Conservation (phyloP, 2,113 vertebrate species). For the Dicrurus megarhynchus region DNA sequence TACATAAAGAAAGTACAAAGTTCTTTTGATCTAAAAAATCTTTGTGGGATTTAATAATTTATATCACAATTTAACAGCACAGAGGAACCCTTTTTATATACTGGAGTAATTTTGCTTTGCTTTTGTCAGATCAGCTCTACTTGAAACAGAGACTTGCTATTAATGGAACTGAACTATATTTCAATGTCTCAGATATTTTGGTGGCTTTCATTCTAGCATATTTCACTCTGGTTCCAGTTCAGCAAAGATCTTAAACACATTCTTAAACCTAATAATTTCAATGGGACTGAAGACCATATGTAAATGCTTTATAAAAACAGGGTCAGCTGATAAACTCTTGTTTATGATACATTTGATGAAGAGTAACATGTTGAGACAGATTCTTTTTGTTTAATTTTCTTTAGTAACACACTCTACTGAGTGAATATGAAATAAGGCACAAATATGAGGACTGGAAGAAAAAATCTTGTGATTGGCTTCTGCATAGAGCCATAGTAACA, state of each 20-base stretch:
- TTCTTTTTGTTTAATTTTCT: neutral
- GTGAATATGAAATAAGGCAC: neutral
- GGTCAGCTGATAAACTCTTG: neutral
- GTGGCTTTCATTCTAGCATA: neutral
- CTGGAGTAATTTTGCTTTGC: constrained; percentile 1
- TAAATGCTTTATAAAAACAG: neutral
- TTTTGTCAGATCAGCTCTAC: neutral
- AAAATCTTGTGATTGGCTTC: neutral
- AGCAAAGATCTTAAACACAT: neutral
- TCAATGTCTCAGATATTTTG: neutral
- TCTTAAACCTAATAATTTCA: neutral
- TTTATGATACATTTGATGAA: neutral
- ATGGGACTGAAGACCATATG: neutral
- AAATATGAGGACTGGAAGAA: neutral
- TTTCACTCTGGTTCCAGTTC: neutral
- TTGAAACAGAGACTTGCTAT: constrained; percentile 14
- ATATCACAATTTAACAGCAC: constrained; percentile 44
- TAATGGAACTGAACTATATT: constrained; percentile 25
- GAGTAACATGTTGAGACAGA: neutral
- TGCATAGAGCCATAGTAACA: neutral
- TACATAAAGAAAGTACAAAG: constrained; percentile 31
- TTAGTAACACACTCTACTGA: neutral
- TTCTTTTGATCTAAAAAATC: constrained; percentile 48
- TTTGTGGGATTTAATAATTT: constrained; percentile 49
- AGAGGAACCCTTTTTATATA: constrained; percentile 43